Conservation (phyloP, 1,140 invertebrate species). For the Polypedilum pembai region DNA sequence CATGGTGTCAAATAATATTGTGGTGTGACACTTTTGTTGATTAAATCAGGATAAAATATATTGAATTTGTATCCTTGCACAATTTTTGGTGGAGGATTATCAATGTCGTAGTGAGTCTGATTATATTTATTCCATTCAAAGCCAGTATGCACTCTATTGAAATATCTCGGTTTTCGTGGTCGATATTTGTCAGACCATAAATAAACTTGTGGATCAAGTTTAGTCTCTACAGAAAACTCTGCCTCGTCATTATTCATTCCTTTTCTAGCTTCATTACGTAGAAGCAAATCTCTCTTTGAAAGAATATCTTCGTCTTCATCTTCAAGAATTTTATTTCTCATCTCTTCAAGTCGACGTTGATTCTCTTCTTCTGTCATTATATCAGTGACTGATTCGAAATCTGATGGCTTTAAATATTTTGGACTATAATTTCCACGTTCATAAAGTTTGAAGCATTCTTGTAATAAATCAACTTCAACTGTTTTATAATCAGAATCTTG, state of each 20-base stretch:
- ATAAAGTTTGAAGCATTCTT: slow-evolving; percentile 65
- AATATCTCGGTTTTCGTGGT: slow-evolving; percentile 94
- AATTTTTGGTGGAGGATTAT: slow-evolving; percentile 99
- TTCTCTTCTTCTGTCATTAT: slow-evolving; percentile 75
- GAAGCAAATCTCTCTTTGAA: slow-evolving; percentile 51
- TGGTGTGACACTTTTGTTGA: slow-evolving; percentile 90
- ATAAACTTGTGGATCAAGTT: slow-evolving; percentile 78
- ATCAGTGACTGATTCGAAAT: slow-evolving; percentile 76
- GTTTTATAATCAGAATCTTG: slow-evolving; percentile 33
- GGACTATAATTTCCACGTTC: slow-evolving; percentile 78
- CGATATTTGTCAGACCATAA: slow-evolving; percentile 98
- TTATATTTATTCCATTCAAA: slow-evolving; percentile 99
- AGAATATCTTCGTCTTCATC: slow-evolving; percentile 31
- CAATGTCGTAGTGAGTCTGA: slow-evolving; percentile 99
- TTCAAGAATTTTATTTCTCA: slow-evolving; percentile 54
- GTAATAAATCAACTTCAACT: slow-evolving; percentile 48
- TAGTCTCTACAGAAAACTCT: slow-evolving; percentile 85
- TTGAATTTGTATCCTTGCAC: slow-evolving; percentile 99
- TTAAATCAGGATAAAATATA: slow-evolving; percentile 99
- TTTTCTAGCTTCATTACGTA: slow-evolving; percentile 73
- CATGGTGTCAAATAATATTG: slow-evolving; percentile 90
- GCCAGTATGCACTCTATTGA: slow-evolving; percentile 91
- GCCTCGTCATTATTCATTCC: slow-evolving; percentile 86
- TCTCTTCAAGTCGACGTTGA: slow-evolving; percentile 62
- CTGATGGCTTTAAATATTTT: slow-evolving; percentile 53